A percentile compares a stretch with the other conserved stretches of the same genome.
Conservation (phyloP, 2,797 vertebrate species). For the Sebastes matsubarae region DNA sequence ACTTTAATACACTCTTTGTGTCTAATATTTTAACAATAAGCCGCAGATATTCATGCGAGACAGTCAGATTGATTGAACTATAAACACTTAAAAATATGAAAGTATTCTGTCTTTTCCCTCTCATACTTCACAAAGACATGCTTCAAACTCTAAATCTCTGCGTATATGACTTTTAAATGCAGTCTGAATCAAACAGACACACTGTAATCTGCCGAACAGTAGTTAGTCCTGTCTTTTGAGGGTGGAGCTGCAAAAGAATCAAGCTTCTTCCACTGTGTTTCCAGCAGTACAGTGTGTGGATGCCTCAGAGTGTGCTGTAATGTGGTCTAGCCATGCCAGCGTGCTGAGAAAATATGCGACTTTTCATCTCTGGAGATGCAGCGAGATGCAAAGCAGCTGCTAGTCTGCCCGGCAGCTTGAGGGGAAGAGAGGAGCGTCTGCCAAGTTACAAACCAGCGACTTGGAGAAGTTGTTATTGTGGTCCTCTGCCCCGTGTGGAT, state of each 20-base stretch:
- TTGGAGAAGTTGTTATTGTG: slow-evolving; percentile 49
- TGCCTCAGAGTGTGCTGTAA: slow-evolving; percentile 64
- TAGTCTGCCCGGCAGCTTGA: slow-evolving; percentile 55
- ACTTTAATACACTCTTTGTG: background rate
- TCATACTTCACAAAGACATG: background rate
- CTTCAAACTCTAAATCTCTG: background rate
- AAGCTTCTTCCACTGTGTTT: slow-evolving; percentile 25
- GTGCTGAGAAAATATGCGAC: slow-evolving; percentile 76
- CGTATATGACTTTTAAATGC: background rate
- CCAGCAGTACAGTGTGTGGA: slow-evolving; percentile 37
- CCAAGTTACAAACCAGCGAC: slow-evolving; percentile 57
- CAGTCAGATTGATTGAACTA: background rate
- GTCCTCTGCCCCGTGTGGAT: slow-evolving; percentile 26
- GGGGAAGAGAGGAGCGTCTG: slow-evolving; percentile 40
- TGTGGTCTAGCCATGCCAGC: slow-evolving; percentile 71
- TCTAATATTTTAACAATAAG: background rate
- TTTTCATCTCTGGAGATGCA: slow-evolving; percentile 71
- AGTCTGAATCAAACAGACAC: background rate
- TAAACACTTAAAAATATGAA: background rate
- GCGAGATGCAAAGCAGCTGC: slow-evolving; percentile 78
- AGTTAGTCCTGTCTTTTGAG: slow-evolving; percentile 10
- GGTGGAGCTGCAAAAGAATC: slow-evolving; percentile 22
- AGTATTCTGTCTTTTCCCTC: background rate
- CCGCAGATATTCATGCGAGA: background rate
- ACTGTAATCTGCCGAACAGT: slow-evolving; percentile 1